Evolutionary conservation across 2,797 vertebrate genomes (phyloP), one percentile per base, ranked within the genome.

Genomic region (Darevskia mixta): DNA sequence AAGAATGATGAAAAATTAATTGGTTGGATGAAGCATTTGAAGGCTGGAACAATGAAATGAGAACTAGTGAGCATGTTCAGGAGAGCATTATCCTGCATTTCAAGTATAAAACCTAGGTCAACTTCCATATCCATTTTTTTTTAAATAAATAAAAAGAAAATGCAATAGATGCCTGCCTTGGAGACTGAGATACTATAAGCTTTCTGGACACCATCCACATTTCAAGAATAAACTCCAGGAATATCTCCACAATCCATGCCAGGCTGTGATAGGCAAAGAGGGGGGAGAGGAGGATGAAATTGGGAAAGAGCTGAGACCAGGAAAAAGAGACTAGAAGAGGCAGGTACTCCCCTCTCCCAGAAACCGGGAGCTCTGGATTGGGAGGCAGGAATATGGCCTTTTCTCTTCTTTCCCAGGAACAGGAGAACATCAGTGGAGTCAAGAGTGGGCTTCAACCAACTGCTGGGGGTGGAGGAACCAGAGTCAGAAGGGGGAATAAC

Each of bases 1-100:
- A 72, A 78, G 45, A 43, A 93, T 73, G 10, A 9, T 78, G 79
- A 89, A 15, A 88, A 55, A 87, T 64, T 76, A 81, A 90, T 88
- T 89, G 61, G 13, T 20, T 85, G 38, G 32, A 20, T 43, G 38
- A 69, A 67, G 25, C 45, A 73, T 61, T 72, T 73, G 35, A 61
- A 45, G 61, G 7, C 27, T 43, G 10, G 32, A 78, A 35, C 11
- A 79, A 79, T 45, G 8, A 2, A 84, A 18, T 41, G 67, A 15
- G 69, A 78, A 8, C 49, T 83, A 3, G 25, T 77, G 45, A 77
- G 23, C 25, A 78, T 75, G 23, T 82, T 78, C 32, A 69, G 27
- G 64, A 67, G 20, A 29, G 29, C 15, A 73, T 20, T 2, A 67
- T 23, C 5, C 10, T 66, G 4, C 2, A 4, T 66, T 85, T 77